Evolutionary conservation across 2,113 vertebrate species (phyloP).

Genomic region (Boulengerochromis microlepis): DNA sequence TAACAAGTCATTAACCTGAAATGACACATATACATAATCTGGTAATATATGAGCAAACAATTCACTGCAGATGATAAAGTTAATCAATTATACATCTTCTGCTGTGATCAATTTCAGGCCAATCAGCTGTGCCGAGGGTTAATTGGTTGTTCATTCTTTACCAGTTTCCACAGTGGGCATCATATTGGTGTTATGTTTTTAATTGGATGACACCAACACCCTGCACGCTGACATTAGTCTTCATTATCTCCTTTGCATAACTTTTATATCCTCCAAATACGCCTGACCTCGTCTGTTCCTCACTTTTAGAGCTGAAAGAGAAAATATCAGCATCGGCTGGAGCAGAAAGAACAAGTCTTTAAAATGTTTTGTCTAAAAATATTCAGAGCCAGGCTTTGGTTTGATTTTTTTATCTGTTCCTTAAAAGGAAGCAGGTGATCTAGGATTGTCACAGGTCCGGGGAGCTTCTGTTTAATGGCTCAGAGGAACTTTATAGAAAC

Average conservation of each 20-base stretch:
- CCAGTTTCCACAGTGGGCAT: not conserved
- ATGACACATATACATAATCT: not conserved
- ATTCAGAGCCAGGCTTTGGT: not conserved
- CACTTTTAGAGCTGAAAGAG: not conserved
- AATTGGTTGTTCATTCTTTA: not conserved
- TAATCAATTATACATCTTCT: not conserved
- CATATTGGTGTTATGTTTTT: not conserved
- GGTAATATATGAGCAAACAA: not conserved
- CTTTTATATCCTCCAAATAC: not conserved
- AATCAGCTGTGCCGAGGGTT: not conserved
- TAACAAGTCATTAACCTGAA: not conserved
- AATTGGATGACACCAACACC: not conserved
- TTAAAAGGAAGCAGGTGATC: not conserved
- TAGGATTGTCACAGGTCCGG: not conserved
- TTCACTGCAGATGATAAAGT: not conserved
- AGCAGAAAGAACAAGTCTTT: not conserved
- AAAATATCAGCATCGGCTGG: not conserved
- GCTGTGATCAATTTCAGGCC: not conserved
- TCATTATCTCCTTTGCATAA: not conserved
- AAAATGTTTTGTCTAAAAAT: not conserved
- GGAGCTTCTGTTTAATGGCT: not conserved
- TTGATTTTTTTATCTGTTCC: not conserved
- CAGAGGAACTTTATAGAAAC: not conserved
- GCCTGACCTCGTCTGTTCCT: not conserved
- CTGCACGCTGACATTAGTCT: not conserved